Evolutionary conservation across 2,888 invertebrate genomes (phyloP).

Genomic region (Trichopoda pennipes): DNA sequence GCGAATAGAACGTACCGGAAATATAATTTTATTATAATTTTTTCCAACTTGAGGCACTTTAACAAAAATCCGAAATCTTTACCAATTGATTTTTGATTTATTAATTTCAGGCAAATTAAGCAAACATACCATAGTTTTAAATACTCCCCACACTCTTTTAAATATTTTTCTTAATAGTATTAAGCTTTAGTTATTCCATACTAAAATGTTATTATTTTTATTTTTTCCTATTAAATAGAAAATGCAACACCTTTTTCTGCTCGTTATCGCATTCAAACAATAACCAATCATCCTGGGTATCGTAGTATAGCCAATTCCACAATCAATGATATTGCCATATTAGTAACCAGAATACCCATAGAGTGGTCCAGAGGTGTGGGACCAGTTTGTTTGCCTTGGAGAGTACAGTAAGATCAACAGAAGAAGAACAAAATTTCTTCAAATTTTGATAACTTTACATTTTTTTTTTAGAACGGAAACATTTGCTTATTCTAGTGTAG

Average conservation of each 20-base stretch:
- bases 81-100: too few species aligned
- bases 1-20: too few species aligned
- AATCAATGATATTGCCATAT: conserved; percentile 82
- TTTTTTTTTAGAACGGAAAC: conserved; percentile 60
- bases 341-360: conserved; percentile 80
- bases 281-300: conserved; percentile 75
- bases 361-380: conserved; percentile 82
- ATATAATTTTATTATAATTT: too few species aligned
- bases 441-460: background rate
- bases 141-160: background rate
- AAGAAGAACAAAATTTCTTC: background rate
- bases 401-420: conserved; percentile 72
- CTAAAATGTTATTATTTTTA: background rate
- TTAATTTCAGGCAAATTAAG: background rate
- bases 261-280: conserved; percentile 78
- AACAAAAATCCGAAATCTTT: too few species aligned
- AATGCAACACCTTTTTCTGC: conserved; percentile 74
- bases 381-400: conserved; percentile 84
- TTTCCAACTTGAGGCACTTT: too few species aligned
- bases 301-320: conserved; percentile 47
- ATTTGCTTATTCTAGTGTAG: conserved; percentile 72
- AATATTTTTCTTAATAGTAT: background rate
- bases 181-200: too few species aligned
- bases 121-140: background rate
- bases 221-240: conserved; percentile 60